Evolutionary conservation across 1,140 invertebrate species (phyloP), one percentile per base, ranked within the genome.

Genomic region (Drosophila tristis): DNA sequence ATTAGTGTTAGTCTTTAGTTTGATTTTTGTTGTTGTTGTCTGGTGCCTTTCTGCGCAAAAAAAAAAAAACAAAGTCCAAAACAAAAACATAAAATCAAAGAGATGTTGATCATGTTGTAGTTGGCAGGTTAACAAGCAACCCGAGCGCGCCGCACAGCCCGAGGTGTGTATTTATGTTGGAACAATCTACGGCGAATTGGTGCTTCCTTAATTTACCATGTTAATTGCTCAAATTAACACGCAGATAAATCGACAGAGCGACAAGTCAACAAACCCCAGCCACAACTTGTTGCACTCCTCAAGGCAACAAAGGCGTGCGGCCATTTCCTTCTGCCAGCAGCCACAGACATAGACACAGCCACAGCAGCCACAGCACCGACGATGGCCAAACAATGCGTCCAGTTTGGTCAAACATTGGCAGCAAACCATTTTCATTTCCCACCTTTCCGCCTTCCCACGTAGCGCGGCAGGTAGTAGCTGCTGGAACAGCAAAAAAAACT

Each of bases 161-260:
- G 60, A 50, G 64, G 64, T 71, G 64, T 57, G 65, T 67, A 56
- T 70, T 77, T 77, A 71, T 59, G 74, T 55, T 77, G 55, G 51
- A 70, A 77, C 61, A 71, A 78, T 65, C 65, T 56, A 20, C 59
- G 25, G 29, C 65, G 59, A 56, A 70, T 63, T 65, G 78, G 47
- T 74, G 82, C 70, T 85, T 87, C 81, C 81, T 77, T 87, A 87
- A 81, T 78, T 62, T 71, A 78, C 53, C 67, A 74, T 79, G 63
- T 78, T 77, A 84, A 79, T 75, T 85, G 62, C 48, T 61, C 62
- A 85, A 85, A 82, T 82, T 84, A 72, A 76, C 80, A 84, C 82
- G 73, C 80, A 80, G 71, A 82, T 68, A 79, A 76, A 77, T 61
- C 73, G 65, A 76, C 25, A 61, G 50, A 50, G n/a, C 35, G 61